These are phyloP conservation scores for Andrena flavipes DNA, from an alignment of 2,888 invertebrate genomes.

Conservation along the genomic window DNA sequence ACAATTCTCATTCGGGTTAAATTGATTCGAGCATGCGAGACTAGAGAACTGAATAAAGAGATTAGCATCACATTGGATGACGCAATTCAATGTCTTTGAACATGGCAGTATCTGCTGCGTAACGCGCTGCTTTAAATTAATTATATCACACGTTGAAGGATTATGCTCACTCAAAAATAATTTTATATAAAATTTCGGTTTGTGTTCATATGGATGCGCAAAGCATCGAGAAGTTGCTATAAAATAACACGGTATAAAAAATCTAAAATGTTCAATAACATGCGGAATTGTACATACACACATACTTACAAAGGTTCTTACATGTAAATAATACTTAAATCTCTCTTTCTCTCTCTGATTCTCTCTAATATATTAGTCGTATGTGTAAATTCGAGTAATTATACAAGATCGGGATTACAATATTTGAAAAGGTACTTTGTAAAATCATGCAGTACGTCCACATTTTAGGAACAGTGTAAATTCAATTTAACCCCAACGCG, in stretches of 20 bases:
- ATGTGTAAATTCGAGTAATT: constrained; percentile 48
- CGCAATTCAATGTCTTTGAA: constrained; percentile 31
- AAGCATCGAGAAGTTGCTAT: constrained; percentile 28
- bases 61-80: constrained; percentile 36
- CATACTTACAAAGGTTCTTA: constrained; percentile 54
- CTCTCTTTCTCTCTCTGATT: constrained; percentile 1
- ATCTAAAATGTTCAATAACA: constrained; percentile 36
- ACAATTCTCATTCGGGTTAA: constrained; percentile 7
- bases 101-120: constrained; percentile 32
- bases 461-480: constrained; percentile 45
- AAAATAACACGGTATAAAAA: constrained; percentile 46
- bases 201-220: constrained; percentile 11
- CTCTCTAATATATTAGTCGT: constrained; percentile 42
- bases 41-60: constrained; percentile 23
- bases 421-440: constrained; percentile 22
- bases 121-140: constrained; percentile 44
- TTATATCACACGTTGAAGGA: constrained; percentile 49
- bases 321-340: constrained; percentile 55
- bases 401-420: constrained; percentile 48
- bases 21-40: constrained; percentile 42
- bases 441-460: constrained; percentile 32
- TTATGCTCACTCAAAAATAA: constrained; percentile 41
- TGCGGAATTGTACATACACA: constrained; percentile 32
- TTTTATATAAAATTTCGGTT: constrained; percentile 50
- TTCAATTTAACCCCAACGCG: constrained; percentile 23